Evolutionary conservation across 2,888 invertebrate genomes (phyloP).

Genomic region (Patella caerulea): DNA sequence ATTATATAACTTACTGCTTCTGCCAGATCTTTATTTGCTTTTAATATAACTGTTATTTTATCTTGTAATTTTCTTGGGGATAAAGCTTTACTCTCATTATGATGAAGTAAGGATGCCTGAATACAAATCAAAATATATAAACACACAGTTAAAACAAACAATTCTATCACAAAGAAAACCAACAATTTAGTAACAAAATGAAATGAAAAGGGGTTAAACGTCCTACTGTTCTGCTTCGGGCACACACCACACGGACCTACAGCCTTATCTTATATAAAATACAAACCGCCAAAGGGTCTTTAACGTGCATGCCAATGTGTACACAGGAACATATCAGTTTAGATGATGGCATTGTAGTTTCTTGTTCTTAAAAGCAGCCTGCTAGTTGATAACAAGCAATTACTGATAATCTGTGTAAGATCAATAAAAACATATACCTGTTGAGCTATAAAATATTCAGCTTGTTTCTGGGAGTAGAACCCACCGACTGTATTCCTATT

Average conservation of each 20-base stretch:
- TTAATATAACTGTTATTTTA: constrained; percentile 81
- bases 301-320: too few relatives aligned
- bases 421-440: constrained; percentile 73
- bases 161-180: too few relatives aligned
- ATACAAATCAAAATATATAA: constrained; percentile 13
- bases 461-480: constrained; percentile 82
- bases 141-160: not conserved
- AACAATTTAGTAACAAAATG: too few relatives aligned
- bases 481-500: constrained; percentile 30
- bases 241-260: too few relatives aligned
- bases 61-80: constrained; percentile 83
- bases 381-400: too few relatives aligned
- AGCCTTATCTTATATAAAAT: too few relatives aligned
- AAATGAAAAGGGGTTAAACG: too few relatives aligned
- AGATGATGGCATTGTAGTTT: not conserved
- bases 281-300: too few relatives aligned
- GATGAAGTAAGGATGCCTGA: constrained; percentile 82
- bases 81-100: constrained; percentile 85
- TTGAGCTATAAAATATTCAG: constrained; percentile 89
- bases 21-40: constrained; percentile 84
- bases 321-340: too few relatives aligned
- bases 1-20: constrained; percentile 80
- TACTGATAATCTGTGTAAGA: too few relatives aligned
- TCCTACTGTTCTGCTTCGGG: too few relatives aligned
- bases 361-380: not conserved